These are phyloP conservation scores for Thamnaconus septentrionalis DNA, from an alignment of 2,113 vertebrate species.

Conservation along the genomic window DNA sequence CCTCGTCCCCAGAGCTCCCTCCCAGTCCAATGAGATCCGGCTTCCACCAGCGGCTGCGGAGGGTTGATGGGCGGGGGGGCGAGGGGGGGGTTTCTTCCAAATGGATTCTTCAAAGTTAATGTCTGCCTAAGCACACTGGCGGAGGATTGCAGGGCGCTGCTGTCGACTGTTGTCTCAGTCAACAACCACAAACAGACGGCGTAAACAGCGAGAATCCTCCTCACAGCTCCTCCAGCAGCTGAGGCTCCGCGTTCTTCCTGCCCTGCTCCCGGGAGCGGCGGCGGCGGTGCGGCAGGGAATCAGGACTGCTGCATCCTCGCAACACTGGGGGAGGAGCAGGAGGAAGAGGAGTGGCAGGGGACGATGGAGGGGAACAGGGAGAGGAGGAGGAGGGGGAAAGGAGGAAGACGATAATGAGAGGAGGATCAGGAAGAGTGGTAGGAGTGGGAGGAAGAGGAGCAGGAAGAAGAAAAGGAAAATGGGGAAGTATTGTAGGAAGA, in stretches of 20 bases:
- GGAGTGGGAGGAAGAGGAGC: no score
- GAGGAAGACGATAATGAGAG: no score
- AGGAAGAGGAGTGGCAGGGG: no score
- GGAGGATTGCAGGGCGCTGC: slow-evolving; percentile 25
- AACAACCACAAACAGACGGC: slow-evolving; percentile 30
- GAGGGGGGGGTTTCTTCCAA: slow-evolving; percentile 23
- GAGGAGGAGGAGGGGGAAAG: no score
- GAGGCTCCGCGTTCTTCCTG: slow-evolving; percentile 26
- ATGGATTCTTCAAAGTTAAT: slow-evolving; percentile 27
- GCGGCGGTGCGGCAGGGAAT: slow-evolving; percentile 40
- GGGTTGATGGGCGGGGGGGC: not conserved
- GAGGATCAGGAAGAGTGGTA: no score
- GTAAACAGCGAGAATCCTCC: slow-evolving; percentile 35
- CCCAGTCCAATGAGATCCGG: slow-evolving; percentile 41
- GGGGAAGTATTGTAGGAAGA: no score
- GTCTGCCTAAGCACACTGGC: slow-evolving; percentile 19
- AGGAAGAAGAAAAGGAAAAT: no score
- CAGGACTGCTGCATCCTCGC: slow-evolving; percentile 23
- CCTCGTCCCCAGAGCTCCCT: slow-evolving; percentile 42
- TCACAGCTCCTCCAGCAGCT: slow-evolving; percentile 1
- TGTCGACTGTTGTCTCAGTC: slow-evolving; percentile 39
- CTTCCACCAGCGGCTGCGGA: not conserved
- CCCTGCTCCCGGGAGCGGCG: slow-evolving; percentile 23
- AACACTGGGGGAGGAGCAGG: slow-evolving; percentile 50
- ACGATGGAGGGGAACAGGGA: no score